A percentile compares a stretch with the other conserved stretches of the same genome.
phyloP scores from a whole-genome alignment of 2,888 invertebrate species.

The Drosophila macrospina region DNA sequence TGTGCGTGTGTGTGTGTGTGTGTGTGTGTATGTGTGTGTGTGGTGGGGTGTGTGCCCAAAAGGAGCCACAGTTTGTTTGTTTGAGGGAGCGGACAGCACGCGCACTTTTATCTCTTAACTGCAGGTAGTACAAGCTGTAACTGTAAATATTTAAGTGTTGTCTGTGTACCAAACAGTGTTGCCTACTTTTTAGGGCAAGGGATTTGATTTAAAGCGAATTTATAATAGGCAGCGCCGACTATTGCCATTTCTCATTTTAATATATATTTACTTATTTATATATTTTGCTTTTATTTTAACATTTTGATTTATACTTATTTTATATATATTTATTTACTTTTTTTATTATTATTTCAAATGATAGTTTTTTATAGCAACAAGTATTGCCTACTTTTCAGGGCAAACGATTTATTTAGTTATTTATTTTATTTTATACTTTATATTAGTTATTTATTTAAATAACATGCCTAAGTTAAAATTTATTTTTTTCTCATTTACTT shows the following conservation, averaged over 20 bases:
- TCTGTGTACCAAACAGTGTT: slow-evolving; percentile 24
- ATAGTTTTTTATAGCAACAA: too few species aligned
- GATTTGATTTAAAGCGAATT: not conserved
- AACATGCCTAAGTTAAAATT: too few species aligned
- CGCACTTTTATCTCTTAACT: slow-evolving; percentile 73
- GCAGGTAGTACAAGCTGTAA: slow-evolving; percentile 57
- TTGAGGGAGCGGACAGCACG: slow-evolving; percentile 36
- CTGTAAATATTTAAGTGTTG: slow-evolving; percentile 74
- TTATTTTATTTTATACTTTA: too few species aligned
- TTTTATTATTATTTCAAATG: too few species aligned
- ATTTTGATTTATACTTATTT: too few species aligned
- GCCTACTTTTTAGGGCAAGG: not conserved
- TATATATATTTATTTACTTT: too few species aligned
- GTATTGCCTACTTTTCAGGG: not conserved
- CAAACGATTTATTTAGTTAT: too few species aligned
- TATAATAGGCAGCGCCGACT: slow-evolving; percentile 20
- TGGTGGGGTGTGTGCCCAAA: not conserved
- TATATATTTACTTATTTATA: not conserved
- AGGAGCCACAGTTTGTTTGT: slow-evolving; percentile 19
- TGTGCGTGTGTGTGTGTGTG: slow-evolving; percentile 9
- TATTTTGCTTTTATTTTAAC: too few species aligned
- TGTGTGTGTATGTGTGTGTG: not conserved
- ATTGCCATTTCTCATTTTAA: too few species aligned
- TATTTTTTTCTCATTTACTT: too few species aligned
- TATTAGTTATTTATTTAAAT: too few species aligned